A percentile compares a stretch with the other conserved stretches of the same genome.
These are phyloP conservation scores for Megaustenia siamemsis DNA, from an alignment of 2,888 invertebrate genomes.

Conservation along the genomic window DNA sequence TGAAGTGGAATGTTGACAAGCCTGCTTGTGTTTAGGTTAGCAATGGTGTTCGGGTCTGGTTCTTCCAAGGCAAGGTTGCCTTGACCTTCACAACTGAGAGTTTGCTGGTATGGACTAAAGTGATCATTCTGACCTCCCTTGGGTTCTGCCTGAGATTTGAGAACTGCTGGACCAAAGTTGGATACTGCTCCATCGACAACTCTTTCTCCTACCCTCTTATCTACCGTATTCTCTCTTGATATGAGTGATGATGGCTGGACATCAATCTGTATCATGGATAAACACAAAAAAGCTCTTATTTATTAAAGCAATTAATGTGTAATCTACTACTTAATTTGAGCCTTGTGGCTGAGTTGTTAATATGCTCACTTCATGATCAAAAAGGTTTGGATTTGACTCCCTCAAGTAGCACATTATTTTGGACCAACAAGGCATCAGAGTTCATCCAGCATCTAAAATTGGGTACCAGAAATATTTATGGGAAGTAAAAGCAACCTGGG, in stretches of 20 bases:
- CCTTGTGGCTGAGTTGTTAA: no score
- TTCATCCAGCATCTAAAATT: no score
- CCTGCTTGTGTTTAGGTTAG: background rate
- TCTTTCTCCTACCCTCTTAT: background rate
- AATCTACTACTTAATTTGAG: no score
- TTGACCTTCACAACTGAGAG: background rate
- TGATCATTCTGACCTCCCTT: background rate
- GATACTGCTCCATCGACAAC: background rate
- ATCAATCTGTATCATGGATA: constrained; percentile 59
- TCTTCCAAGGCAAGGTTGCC: background rate
- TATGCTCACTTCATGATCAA: no score
- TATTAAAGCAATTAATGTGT: no score
- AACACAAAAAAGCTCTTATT: no score
- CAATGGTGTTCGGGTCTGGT: background rate
- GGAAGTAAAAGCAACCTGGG: no score
- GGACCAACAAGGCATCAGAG: no score
- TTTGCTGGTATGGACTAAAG: background rate
- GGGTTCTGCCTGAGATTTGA: background rate
- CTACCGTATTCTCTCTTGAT: constrained; percentile 65
- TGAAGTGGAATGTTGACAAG: constrained; percentile 18
- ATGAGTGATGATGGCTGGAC: constrained; percentile 66
- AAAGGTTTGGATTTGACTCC: no score
- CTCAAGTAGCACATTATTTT: no score
- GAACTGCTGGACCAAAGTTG: background rate
- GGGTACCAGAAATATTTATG: no score